Evolutionary conservation across 2,797 vertebrate genomes (phyloP).

Genomic region (Alauda arvensis): DNA sequence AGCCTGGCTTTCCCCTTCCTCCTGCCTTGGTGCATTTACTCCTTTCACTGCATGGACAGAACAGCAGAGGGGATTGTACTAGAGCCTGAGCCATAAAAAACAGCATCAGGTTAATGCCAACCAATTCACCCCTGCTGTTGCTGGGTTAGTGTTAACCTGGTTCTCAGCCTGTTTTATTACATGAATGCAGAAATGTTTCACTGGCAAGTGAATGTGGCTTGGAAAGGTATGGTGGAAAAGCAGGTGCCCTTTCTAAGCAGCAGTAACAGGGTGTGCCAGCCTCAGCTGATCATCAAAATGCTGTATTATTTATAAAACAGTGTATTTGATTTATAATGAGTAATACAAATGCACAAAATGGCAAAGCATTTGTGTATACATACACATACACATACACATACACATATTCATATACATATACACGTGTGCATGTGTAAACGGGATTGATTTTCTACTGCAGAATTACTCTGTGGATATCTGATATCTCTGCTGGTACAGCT

Average conservation of each 20-base stretch:
- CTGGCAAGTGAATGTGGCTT: neutral
- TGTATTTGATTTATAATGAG: neutral
- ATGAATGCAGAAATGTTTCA: neutral
- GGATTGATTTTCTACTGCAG: neutral
- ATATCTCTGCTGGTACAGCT: neutral
- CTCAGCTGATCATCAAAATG: neutral
- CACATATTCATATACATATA: fast-evolving
- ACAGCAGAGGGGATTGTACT: neutral
- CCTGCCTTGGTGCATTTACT: neutral
- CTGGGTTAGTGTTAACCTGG: neutral
- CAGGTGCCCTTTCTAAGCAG: neutral
- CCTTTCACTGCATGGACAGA: neutral
- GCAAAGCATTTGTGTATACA: neutral
- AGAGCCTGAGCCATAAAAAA: neutral
- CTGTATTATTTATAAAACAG: neutral
- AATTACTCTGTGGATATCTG: neutral
- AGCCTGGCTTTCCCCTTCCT: neutral
- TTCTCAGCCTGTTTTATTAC: neutral
- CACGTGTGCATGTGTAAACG: neutral
- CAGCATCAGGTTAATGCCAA: neutral
- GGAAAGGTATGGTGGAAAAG: neutral
- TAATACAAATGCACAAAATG: neutral
- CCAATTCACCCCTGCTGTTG: neutral
- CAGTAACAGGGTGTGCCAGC: neutral
- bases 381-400: fast-evolving